phyloP scores from a whole-genome alignment of 2,797 vertebrate genomes.

The Leucoraja ocellata region DNA sequence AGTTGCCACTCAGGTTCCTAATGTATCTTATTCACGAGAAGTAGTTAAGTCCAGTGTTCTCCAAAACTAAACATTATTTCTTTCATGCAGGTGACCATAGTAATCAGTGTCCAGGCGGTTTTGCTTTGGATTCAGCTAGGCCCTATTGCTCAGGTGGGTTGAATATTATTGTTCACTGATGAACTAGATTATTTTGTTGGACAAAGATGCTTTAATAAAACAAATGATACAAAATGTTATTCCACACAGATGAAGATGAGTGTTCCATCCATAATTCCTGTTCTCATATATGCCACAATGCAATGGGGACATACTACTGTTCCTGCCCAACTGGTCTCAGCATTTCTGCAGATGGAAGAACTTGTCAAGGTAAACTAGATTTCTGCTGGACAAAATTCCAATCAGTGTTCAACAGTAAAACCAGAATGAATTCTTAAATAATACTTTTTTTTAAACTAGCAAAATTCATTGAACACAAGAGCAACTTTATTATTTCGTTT shows the following conservation, averaged over 20 bases:
- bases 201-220: conserved; percentile 25
- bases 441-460: background rate
- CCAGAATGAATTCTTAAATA: background rate
- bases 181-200: background rate
- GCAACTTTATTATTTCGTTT: background rate
- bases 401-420: background rate
- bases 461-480: background rate
- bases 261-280: conserved; percentile 74
- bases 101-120: conserved; percentile 85
- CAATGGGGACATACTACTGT: conserved; percentile 84
- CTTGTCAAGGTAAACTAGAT: conserved; percentile 73
- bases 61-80: background rate
- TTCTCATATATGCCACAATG: conserved; percentile 84
- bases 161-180: background rate
- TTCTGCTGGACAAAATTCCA: background rate
- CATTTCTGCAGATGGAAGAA: conserved; percentile 83
- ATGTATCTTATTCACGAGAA: background rate
- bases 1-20: too few relatives aligned
- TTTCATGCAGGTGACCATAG: conserved; percentile 73
- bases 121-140: conserved; percentile 70
- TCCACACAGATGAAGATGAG: conserved; percentile 81
- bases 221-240: background rate
- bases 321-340: conserved; percentile 83
- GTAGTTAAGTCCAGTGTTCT: background rate
- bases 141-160: conserved; percentile 81